Evolutionary conservation across 2,113 vertebrate species (phyloP), one percentile per base, ranked within the genome.

Genomic region (Apteryx owenii): DNA sequence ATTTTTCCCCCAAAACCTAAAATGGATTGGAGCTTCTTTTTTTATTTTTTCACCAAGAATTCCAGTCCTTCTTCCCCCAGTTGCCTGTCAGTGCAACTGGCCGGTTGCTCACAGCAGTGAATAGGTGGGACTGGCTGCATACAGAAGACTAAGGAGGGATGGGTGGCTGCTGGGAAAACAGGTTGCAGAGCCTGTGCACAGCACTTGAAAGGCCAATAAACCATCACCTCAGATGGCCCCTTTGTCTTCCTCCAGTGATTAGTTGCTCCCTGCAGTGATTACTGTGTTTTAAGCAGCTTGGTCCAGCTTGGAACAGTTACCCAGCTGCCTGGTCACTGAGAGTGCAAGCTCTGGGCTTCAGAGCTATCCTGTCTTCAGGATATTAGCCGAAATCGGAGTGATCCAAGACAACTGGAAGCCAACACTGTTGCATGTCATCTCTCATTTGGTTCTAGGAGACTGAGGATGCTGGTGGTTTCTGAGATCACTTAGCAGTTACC

Each of bases 241-340:
- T 73, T 71, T 0, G 25, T 81, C 48, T 85, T 85, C 53, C 56
- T 77, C 40, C 46, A 82, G 66, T 90, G 82, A 95, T 95, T 93
- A 88, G 46, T 82, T 76, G 70, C 29, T 96, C 28, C 83, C 66
- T 88, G 66, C 81, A 62, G 60, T 60, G 88, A 94, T 97, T 91
- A 94, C 48, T 85, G 61, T 90, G 60, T 83, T 88, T 92, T 96
- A 95, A 95, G 96, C 88, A 70, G 88, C 95, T 96, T 95, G 95
- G 92, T 97, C 75, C 76, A 76, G 90, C 84, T 93, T 77, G 84
- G 50, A 94, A 83, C 81, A 75, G 92, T 97, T 96, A 91, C 70
- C 46, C 26, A 1, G n/a, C 82, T 94, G 87, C 71, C 53, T 72
- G 76, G 50, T 71, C 66, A 65, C 38, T 50, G 58, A 70, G 44